These are phyloP conservation scores for Cossypha polioptera DNA, from an alignment of 2,797 vertebrate genomes.

Conservation along the genomic window DNA sequence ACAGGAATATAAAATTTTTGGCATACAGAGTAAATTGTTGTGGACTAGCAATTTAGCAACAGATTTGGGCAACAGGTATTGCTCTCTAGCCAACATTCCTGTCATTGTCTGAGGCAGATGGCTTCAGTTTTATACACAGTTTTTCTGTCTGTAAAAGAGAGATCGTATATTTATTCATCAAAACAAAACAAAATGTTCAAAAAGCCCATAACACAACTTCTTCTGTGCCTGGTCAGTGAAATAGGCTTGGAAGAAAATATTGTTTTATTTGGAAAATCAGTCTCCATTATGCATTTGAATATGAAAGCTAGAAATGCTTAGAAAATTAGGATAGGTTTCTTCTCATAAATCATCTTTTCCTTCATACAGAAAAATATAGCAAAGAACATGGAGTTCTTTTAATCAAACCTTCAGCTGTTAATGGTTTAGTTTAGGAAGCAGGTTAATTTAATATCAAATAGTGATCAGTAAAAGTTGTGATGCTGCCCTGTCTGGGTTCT, in stretches of 20 bases:
- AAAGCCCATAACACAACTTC: background rate
- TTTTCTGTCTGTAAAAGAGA: slow-evolving; percentile 7
- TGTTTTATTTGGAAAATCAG: background rate
- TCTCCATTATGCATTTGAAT: background rate
- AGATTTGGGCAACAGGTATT: slow-evolving; percentile 38
- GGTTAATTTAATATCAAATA: background rate
- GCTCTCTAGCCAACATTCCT: background rate
- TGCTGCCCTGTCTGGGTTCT: background rate
- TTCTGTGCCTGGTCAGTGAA: background rate
- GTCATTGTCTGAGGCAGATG: slow-evolving; percentile 22
- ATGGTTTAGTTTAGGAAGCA: background rate
- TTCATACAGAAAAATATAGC: background rate
- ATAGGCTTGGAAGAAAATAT: background rate
- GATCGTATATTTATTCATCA: background rate
- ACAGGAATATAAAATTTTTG: background rate
- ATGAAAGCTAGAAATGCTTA: background rate
- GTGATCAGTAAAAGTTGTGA: background rate
- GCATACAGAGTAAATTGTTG: background rate
- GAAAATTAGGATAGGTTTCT: background rate
- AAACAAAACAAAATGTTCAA: background rate
- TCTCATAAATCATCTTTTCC: background rate
- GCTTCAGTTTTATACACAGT: background rate
- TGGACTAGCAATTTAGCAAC: background rate
- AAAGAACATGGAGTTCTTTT: background rate
- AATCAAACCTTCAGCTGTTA: background rate